A percentile compares a stretch with the other conserved stretches of the same genome.
Conservation (phyloP, 2,888 invertebrate species). For the Habrosyne pyritoides region DNA sequence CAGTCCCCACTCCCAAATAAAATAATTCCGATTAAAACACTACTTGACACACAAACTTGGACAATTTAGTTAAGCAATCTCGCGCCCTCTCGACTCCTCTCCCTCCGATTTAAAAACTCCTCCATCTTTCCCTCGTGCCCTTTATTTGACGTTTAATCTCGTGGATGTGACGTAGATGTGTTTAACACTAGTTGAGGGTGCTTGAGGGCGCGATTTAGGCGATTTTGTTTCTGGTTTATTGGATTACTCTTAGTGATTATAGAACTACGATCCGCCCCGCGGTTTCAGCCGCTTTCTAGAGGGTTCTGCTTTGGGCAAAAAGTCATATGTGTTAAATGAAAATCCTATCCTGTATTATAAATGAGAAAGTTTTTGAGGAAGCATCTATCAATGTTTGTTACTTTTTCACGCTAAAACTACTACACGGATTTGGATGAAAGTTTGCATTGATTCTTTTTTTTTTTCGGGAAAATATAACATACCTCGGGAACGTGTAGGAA, state of each 20-base stretch:
- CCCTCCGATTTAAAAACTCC: conserved; percentile 62
- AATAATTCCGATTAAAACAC: conserved; percentile 47
- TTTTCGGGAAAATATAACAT: too few relatives aligned
- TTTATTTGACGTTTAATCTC: conserved; percentile 66
- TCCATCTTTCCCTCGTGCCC: conserved; percentile 50
- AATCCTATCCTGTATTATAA: too few relatives aligned
- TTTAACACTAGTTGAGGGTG: conserved; percentile 31
- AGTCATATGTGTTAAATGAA: too few relatives aligned
- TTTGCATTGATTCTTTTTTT: too few relatives aligned
- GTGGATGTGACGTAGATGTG: conserved; percentile 61
- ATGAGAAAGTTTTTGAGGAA: too few relatives aligned
- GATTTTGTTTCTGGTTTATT: conserved; percentile 53
- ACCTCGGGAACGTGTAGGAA: too few relatives aligned
- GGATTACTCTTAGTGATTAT: conserved; percentile 31
- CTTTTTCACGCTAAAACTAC: too few relatives aligned
- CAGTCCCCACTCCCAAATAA: conserved; percentile 25
- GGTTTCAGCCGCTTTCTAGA: too few relatives aligned
- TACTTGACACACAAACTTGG: conserved; percentile 49
- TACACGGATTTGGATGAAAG: too few relatives aligned
- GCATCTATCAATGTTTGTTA: too few relatives aligned
- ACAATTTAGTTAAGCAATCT: conserved; percentile 37
- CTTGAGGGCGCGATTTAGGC: conserved; percentile 38
- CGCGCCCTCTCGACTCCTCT: conserved; percentile 32
- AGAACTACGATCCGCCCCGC: too few relatives aligned
- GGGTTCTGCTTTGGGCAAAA: too few relatives aligned